These are phyloP conservation scores for Danio albolineatus DNA, from an alignment of 2,797 vertebrate species.

Conservation along the genomic window DNA sequence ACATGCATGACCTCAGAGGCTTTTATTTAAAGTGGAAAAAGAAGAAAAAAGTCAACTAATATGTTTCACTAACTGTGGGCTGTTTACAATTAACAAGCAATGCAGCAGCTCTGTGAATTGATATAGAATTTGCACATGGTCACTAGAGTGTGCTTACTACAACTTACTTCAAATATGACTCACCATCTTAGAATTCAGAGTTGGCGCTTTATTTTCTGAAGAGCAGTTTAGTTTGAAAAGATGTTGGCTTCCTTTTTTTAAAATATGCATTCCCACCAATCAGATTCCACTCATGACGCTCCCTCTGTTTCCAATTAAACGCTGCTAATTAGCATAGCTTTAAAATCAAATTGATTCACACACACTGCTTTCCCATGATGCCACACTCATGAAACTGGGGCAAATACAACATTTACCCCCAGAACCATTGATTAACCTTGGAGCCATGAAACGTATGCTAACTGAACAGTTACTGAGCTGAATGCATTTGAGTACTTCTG, in stretches of 20 bases:
- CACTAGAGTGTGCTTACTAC: background rate
- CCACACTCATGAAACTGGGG: constrained; percentile 5
- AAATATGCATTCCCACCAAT: constrained; percentile 24
- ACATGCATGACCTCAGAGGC: no score
- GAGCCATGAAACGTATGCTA: background rate
- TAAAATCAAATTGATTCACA: constrained; percentile 35
- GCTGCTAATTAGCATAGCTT: constrained; percentile 30
- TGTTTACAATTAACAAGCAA: background rate
- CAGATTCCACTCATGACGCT: constrained; percentile 9
- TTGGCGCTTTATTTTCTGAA: background rate
- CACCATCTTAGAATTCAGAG: background rate
- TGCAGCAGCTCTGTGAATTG: background rate
- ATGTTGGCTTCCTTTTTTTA: constrained; percentile 11
- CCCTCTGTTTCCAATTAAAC: constrained; percentile 37
- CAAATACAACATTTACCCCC: constrained; percentile 24
- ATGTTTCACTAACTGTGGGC: background rate
- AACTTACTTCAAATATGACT: background rate
- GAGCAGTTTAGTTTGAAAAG: constrained; percentile 10
- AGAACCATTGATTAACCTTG: background rate
- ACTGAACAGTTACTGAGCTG: constrained; percentile 8
- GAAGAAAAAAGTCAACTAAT: no score
- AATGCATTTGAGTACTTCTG: background rate
- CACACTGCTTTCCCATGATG: background rate
- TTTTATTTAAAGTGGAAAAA: no score
- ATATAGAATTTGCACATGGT: background rate